Evolutionary conservation across 2,888 invertebrate species (phyloP).

Genomic region (Morpho helenor): DNA sequence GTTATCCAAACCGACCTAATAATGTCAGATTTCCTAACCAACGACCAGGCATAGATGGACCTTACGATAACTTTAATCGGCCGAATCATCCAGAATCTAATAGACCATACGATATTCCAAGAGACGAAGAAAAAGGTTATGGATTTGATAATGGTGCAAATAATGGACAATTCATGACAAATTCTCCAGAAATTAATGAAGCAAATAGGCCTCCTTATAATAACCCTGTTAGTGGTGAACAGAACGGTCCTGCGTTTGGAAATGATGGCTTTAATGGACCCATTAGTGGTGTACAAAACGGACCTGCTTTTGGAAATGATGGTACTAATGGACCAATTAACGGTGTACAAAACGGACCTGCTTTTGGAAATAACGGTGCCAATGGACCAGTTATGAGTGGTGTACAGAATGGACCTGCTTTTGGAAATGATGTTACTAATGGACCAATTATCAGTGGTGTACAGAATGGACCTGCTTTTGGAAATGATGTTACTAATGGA

Average conservation of each 20-base stretch:
- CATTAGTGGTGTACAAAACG: neutral
- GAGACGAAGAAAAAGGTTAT: conserved; percentile 7
- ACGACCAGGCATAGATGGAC: conserved; percentile 16
- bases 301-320: conserved; percentile 4
- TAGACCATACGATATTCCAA: neutral
- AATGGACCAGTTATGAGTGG: neutral
- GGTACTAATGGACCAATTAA: no score
- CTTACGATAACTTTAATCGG: conserved; percentile 21
- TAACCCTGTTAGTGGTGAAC: neutral
- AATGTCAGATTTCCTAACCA: conserved; percentile 30
- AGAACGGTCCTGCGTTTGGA: neutral
- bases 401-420: conserved; percentile 4
- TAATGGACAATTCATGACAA: neutral
- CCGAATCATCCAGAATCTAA: conserved; percentile 4
- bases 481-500: neutral
- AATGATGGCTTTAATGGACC: neutral
- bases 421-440: neutral
- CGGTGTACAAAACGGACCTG: conserved; percentile 5
- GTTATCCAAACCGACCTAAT: conserved; percentile 18
- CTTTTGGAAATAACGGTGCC: neutral
- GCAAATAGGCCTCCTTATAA: conserved; percentile 1
- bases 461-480: conserved; percentile 3
- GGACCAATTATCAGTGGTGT: neutral
- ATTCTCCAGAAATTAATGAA: neutral
- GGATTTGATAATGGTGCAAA: conserved; percentile 10